Evolutionary conservation across 2,888 invertebrate species (phyloP), one percentile per base, ranked within the genome.

Genomic region (Drosophila hamatofila): DNA sequence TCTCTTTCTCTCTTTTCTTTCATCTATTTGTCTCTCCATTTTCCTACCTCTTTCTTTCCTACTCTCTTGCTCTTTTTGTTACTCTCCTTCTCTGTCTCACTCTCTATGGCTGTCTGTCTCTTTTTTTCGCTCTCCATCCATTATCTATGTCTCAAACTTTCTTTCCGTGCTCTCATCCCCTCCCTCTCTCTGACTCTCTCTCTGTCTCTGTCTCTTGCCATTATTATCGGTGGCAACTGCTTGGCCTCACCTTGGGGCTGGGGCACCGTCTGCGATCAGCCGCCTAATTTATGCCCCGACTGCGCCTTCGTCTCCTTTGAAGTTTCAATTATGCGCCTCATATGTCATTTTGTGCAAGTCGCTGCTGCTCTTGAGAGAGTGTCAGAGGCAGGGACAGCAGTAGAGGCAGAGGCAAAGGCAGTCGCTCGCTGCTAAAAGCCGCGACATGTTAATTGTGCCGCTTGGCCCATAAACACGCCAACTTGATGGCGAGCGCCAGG

Each of bases 361-460:
- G 49, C 44, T 42, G 61, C 49, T 73, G 58, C 74, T 65, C 64
- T 64, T 64, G 65, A 52, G 46, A 44, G 63, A 61, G 55, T 56
- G 52, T 39, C 18, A 46, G 71, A 16, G 55, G 7, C 25, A 23
- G 33, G 2, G 30, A 37, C 33, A 48, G 65, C 16, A 21, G 59
- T 44, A 39, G 39, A 6, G 25, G 64, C 62, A 46, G 39, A n/a
- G 46, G 75, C 33, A 16, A 35, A 3, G 33, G 4, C 51, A 35
- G 51, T 35, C 51, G 51, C 51, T 80, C 14, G 49, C 49, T 82
- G 87, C 86, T 87, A 88, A 87, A 88, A 85, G 90, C 84, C 91
- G 90, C 81, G 88, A 89, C 89, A 84, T 90, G 90, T 91, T 91
- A 91, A 91, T 91, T 91, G 89, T 90, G 84, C 83, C 78, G 80